Base-by-base conservation (phyloP, 2,888 invertebrate species). In the Drosophila robusta region DNA sequence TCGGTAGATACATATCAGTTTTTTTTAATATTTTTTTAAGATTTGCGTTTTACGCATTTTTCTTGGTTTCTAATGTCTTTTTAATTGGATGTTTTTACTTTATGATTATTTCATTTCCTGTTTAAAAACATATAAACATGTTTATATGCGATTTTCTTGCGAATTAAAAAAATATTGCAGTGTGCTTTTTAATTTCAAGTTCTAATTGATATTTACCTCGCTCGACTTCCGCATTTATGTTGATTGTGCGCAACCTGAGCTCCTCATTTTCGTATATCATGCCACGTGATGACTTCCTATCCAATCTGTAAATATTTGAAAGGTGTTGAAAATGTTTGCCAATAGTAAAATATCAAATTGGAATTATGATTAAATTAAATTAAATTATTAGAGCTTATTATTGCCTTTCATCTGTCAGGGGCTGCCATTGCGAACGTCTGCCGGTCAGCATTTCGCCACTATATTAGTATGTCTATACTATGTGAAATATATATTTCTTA, bases 211-310 rank as follows among this genome's bases (percentile, higher is more conserved):
- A 54, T 52, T 78, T 67, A 97, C 97, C 97, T 94, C 96, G 94
- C 93, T 98, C 98, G 51, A 98, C 97, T 93, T 97, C 97, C 62
- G 97, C 97, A 92, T 97, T 97, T 90, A 97, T 97, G 90, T 97
- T 97, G 91, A 97, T 97, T 36, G 97, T 97, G 87, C 97, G 95
- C 90, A 97, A 93, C 79, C 98, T 94, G 55, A 98, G 93, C 92
- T 97, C 98, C 91, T 98, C 98, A 94, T 98, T 98, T 93, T 98
- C 98, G 93, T 96, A 97, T 84, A 97, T 95, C 97, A 97, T 97
- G 77, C 97, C 97, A 91, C 97, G 95, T 75, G 97, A 97, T 57
- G 97, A 97, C 93, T 97, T 97, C 90, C 97, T 95, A 93, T 98
- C 97, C 93, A 97, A 95, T 93, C 95, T 96, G 92, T 29, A 90